Base-by-base conservation (phyloP, 2,113 vertebrate genomes). In the Periophthalmus modestus region DNA sequence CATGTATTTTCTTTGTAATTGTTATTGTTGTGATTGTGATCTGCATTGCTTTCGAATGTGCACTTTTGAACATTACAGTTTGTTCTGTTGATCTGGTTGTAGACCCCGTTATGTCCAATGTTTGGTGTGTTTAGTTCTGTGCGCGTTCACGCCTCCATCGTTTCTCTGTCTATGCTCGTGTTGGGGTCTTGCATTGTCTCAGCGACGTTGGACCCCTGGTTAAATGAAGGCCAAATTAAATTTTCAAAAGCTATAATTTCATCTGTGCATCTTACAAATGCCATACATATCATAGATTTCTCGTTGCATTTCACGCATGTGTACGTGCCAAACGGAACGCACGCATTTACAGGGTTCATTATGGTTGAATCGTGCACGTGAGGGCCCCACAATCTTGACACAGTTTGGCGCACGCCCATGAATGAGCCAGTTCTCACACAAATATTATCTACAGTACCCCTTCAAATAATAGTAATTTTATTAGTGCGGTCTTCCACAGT, bases 251-350 rank as follows among this genome's bases (percentile, higher is more conserved):
- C 15, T 14, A 13, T 7, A 18, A 7, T 4, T 23, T 4, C 2
- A 3, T 9, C 16, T 2, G 28, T 62, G 14, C 18, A 4, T 15
- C 57, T 7, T 12, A 36, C 2, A 12, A 67, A 67, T 34, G 2
- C 1, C 2, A 19, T 0, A 13, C 3, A 0, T 14, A 4, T 14
- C 7, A 2, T 2, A 1, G 16, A 19, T 47, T 62, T 67, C 54
- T 12, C 69, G 33, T 47, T 16, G 39, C 54, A 28, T 4, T 13
- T 68, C 66, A 50, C 10, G 39, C 63, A 66, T 79, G 78, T 75
- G 62, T 78, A 81, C 82, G 82, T 82, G 73, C 73, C 2, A 46
- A 55, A 59, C 47, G 7, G 23, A 75, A 66, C 75, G 57, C 6
- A 78, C 59, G 46, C 78, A 6, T 70, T 36, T 66, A 33, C 63